These are phyloP conservation scores for Cosmia pyralina DNA, from an alignment of 2,888 invertebrate species.

Conservation along the genomic window DNA sequence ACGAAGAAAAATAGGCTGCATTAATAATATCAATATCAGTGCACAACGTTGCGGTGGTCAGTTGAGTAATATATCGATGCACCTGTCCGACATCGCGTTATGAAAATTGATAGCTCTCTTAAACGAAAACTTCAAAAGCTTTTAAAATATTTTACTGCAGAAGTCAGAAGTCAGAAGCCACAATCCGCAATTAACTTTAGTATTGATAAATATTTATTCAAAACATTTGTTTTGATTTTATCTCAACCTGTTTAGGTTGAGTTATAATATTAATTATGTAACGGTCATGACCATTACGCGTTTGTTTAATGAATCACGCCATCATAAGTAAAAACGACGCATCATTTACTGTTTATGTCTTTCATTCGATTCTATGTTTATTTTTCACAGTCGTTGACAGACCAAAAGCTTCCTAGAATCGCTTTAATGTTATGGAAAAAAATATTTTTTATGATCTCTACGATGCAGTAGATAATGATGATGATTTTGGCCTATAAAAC, in stretches of 20 bases:
- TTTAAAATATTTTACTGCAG: conserved; percentile 8
- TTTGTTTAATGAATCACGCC: conserved; percentile 47
- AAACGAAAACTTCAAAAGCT: conserved; percentile 31
- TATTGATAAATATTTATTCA: background rate
- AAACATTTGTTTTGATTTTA: no score
- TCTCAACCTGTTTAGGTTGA: background rate
- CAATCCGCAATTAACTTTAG: conserved; percentile 6
- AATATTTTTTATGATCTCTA: conserved; percentile 57
- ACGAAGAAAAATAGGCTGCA: no score
- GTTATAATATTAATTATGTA: conserved; percentile 22
- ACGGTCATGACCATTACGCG: conserved; percentile 26
- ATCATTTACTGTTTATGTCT: conserved; percentile 51
- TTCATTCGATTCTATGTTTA: conserved; percentile 59
- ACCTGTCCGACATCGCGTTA: conserved; percentile 22
- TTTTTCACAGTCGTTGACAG: conserved; percentile 58
- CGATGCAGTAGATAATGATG: conserved; percentile 41
- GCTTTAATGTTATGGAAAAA: conserved; percentile 49
- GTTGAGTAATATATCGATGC: conserved; percentile 41
- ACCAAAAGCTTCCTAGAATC: conserved; percentile 55
- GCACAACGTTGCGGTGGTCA: conserved; percentile 15
- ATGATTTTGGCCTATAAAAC: conserved; percentile 51
- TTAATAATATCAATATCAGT: conserved; percentile 27
- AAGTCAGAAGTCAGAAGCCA: background rate
- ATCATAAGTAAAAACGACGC: conserved; percentile 48
- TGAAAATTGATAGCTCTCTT: conserved; percentile 29